These are phyloP conservation scores for Coregonus sp. DNA, from an alignment of 2,797 vertebrate genomes.

Conservation along the genomic window DNA sequence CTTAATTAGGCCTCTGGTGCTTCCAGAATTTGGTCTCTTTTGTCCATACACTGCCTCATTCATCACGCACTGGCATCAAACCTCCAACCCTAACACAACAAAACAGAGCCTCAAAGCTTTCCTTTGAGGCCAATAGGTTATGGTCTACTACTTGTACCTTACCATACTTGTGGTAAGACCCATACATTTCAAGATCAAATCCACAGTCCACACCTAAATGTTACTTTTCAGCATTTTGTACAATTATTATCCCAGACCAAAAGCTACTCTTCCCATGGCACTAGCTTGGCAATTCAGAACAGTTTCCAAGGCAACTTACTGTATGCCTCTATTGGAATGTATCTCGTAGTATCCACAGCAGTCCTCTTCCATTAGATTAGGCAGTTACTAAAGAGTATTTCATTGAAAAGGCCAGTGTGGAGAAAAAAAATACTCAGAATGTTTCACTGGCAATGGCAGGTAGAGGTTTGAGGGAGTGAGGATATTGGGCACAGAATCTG, in stretches of 20 bases:
- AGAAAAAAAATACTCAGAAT: slow-evolving; percentile 5
- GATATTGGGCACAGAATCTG: slow-evolving; percentile 68
- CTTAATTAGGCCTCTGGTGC: slow-evolving; percentile 5
- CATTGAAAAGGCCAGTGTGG: slow-evolving; percentile 34
- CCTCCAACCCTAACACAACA: neutral
- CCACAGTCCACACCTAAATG: slow-evolving; percentile 16
- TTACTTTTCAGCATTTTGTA: slow-evolving; percentile 6
- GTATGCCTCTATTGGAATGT: slow-evolving; percentile 79
- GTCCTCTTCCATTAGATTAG: slow-evolving; percentile 45
- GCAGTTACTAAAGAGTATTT: slow-evolving; percentile 36
- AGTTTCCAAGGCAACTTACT: slow-evolving; percentile 59
- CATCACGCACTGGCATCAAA: neutral
- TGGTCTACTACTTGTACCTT: neutral
- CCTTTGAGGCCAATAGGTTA: slow-evolving; percentile 2
- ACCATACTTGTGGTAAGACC: slow-evolving; percentile 1
- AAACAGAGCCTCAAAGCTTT: slow-evolving; percentile 2
- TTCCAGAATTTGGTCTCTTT: slow-evolving; percentile 29
- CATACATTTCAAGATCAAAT: slow-evolving; percentile 7
- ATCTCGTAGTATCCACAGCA: slow-evolving; percentile 67
- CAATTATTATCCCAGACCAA: slow-evolving; percentile 1
- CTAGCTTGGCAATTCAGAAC: slow-evolving; percentile 74
- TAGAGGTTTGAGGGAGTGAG: slow-evolving; percentile 12
- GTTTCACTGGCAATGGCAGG: slow-evolving; percentile 30
- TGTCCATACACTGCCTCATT: slow-evolving; percentile 11
- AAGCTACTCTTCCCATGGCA: slow-evolving; percentile 65